Conservation (phyloP, 2,888 invertebrate species). For the Catotricha subobsoleta region DNA sequence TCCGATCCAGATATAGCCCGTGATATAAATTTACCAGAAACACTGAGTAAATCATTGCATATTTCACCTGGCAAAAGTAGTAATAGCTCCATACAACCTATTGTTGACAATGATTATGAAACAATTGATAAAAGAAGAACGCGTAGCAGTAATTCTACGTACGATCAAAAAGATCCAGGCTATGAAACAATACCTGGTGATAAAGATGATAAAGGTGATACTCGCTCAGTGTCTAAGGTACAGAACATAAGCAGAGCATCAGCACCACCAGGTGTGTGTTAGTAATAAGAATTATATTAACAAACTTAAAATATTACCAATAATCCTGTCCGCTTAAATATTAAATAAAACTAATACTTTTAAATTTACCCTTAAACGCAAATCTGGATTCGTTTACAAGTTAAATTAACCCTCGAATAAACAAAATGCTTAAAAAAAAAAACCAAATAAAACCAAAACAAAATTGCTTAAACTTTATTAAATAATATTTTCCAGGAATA, state of each 20-base stretch:
- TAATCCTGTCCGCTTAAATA: too few relatives aligned
- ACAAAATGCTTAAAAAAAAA: background rate
- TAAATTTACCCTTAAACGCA: too few relatives aligned
- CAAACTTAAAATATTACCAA: too few relatives aligned
- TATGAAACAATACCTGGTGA: conserved; percentile 38
- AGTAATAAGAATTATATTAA: too few relatives aligned
- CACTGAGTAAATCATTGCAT: conserved; percentile 16
- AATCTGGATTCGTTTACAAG: background rate
- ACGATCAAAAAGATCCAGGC: conserved; percentile 36
- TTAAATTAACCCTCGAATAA: background rate
- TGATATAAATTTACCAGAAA: conserved; percentile 12
- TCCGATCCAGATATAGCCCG: conserved; percentile 6
- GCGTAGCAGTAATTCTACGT: conserved; percentile 26
- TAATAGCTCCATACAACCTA: background rate
- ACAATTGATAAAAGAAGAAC: conserved; percentile 35
- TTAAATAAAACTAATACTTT: too few relatives aligned
- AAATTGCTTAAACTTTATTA: background rate
- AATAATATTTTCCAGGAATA: background rate
- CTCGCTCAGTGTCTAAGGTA: background rate
- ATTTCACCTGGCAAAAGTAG: conserved; percentile 29
- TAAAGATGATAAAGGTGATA: conserved; percentile 7
- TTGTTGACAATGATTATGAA: conserved; percentile 39
- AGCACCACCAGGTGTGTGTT: conserved; percentile 3
- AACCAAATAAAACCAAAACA: background rate
- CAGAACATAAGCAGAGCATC: background rate